Conservation (phyloP, 2,888 invertebrate species). For the Strigamia maritima region DNA sequence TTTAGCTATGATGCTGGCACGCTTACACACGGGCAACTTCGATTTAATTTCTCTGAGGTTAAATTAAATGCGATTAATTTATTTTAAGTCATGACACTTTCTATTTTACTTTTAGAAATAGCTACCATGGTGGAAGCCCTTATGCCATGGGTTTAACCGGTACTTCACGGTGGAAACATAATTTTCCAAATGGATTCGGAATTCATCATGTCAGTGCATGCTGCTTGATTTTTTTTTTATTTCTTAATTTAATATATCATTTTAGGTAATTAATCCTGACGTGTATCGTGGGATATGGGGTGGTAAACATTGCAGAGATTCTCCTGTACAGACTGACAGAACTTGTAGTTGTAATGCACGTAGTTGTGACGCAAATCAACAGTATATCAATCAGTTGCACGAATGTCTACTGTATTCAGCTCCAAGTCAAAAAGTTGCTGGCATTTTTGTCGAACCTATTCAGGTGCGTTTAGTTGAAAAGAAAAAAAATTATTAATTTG, state of each 20-base stretch:
- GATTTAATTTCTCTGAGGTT: slow-evolving; percentile 74
- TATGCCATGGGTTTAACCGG: slow-evolving; percentile 78
- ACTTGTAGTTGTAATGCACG: slow-evolving; percentile 64
- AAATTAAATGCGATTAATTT: background rate
- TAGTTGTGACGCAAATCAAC: slow-evolving; percentile 68
- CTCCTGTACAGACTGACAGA: slow-evolving; percentile 63
- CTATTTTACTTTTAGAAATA: slow-evolving; percentile 60
- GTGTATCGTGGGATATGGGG: slow-evolving; percentile 64
- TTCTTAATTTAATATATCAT: slow-evolving; percentile 40
- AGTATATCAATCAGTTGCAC: slow-evolving; percentile 77
- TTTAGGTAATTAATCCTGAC: slow-evolving; percentile 83
- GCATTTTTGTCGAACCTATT: slow-evolving; percentile 90
- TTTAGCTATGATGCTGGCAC: slow-evolving; percentile 80
- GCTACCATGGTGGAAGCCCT: slow-evolving; percentile 89
- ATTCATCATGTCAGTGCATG: slow-evolving; percentile 68
- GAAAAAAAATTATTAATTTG: background rate
- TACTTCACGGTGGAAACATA: slow-evolving; percentile 73
- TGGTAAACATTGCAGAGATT: slow-evolving; percentile 34
- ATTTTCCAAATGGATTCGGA: slow-evolving; percentile 67
- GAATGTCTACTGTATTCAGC: slow-evolving; percentile 74
- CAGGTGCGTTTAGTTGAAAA: slow-evolving; percentile 58
- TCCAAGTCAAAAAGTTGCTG: slow-evolving; percentile 76
- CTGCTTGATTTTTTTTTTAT: background rate
- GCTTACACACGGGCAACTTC: slow-evolving; percentile 76
- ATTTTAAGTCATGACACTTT: background rate